Base-by-base conservation (phyloP, 1,140 invertebrate species). In the Mya arenaria region DNA sequence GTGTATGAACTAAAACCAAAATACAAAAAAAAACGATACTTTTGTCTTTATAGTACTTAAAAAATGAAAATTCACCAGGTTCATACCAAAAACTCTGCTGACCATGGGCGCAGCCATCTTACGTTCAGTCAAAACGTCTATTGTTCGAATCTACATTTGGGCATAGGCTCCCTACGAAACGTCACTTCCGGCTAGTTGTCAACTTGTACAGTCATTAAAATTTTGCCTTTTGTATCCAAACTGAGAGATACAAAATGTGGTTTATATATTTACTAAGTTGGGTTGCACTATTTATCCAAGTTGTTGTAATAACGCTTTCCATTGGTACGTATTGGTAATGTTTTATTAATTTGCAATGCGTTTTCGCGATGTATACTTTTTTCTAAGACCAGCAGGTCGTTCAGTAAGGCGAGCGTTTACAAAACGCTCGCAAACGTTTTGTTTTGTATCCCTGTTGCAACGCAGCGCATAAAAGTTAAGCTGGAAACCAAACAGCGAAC, bases 221-320 rank as follows among this genome's bases (percentile, higher is more conserved):
- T 52, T 52, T 52, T n/a, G 19, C 19, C 19, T 52, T 52, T 52
- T 10, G 48, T 52, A n/a, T 1, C 17, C 48, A 52, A 52, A 52
- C 17, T 52, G 25, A 10, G 25, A 52, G 19, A 52, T 1, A 13
- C 52, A 72, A 71, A 65, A 86, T 86, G 85, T 86, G 83, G 83
- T 86, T 84, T 62, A 41, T 86, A 41, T 86, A 86, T 56, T 15
- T 84, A 23, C 36, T 86, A 17, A 86, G 85, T 34, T 86, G 85
- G 85, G 66, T 86, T 56, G 83, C 85, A 36, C 41, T 86, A 39
- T 19, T 68, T 19, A 72, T 86, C 25, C 85, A 86, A 72, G 75
- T 84, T 39, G 48, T 68, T 30, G 62, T 86, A 28, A 69, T 84
- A 4, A 86, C 85, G 39, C 58, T 86, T 23, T 82, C 85, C 2